phyloP scores from a whole-genome alignment of 2,113 vertebrate species.

The Vidua macroura region DNA sequence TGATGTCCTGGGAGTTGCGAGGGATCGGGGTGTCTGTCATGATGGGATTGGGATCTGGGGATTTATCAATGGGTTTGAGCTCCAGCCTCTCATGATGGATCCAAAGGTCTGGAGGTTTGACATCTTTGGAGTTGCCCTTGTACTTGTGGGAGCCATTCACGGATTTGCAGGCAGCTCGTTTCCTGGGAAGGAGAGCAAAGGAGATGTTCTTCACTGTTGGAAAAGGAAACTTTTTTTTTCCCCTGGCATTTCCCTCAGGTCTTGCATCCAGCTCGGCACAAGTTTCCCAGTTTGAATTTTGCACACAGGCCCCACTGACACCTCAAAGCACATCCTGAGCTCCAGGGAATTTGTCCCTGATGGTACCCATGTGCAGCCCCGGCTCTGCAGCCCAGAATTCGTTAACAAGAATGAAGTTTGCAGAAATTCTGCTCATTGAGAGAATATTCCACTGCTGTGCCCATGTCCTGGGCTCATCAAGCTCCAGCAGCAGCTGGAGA shows the following conservation, averaged over 20 bases:
- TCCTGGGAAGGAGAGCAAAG: slow-evolving; percentile 66
- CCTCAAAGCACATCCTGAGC: not conserved
- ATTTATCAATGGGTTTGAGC: slow-evolving; percentile 96
- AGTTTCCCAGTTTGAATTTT: not conserved
- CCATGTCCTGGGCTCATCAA: not conserved
- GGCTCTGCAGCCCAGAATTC: not conserved
- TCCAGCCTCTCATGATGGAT: slow-evolving; percentile 97
- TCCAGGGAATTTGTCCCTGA: not conserved
- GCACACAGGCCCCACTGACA: not conserved
- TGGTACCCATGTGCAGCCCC: not conserved
- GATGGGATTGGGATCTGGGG: slow-evolving; percentile 93
- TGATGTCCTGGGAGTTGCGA: slow-evolving; percentile 94
- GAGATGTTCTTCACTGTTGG: not conserved
- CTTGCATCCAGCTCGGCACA: not conserved
- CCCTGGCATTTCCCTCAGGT: not conserved
- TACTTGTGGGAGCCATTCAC: slow-evolving; percentile 96
- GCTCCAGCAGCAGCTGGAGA: not conserved
- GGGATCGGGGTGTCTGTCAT: slow-evolving; percentile 98
- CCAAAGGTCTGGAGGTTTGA: slow-evolving; percentile 97
- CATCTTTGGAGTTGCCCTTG: slow-evolving; percentile 96
- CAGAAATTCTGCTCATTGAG: not conserved
- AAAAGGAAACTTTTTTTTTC: not conserved
- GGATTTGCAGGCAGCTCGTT: slow-evolving; percentile 93
- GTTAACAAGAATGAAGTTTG: not conserved
- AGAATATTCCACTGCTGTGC: not conserved